A percentile compares a stretch with the other conserved stretches of the same genome.
These are phyloP conservation scores for Microctonus aethiopoides DNA, from an alignment of 2,888 invertebrate species.

Conservation along the genomic window DNA sequence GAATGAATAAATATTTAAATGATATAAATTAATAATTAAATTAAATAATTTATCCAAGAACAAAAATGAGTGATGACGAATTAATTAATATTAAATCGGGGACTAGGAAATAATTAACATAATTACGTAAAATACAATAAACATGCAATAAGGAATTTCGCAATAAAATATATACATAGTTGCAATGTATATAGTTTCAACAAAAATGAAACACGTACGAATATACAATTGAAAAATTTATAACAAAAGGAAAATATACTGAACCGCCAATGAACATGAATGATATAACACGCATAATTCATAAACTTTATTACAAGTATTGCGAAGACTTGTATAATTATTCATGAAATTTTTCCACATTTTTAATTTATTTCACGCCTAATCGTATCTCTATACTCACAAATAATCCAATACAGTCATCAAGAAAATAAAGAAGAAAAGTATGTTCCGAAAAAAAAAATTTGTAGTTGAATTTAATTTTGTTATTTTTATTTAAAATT, in stretches of 20 bases:
- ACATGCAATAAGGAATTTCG: slow-evolving; percentile 40
- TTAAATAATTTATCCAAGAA: background rate
- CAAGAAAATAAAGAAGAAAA: background rate
- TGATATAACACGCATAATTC: slow-evolving; percentile 39
- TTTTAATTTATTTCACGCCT: background rate
- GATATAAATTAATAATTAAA: background rate
- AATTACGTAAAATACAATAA: slow-evolving; percentile 30
- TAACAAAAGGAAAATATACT: slow-evolving; percentile 33
- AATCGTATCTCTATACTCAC: no score
- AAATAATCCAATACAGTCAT: background rate
- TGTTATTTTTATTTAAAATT: no score
- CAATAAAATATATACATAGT: slow-evolving; percentile 5
- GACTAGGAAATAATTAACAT: slow-evolving; percentile 22
- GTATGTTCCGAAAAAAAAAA: background rate
- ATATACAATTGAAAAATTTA: slow-evolving; percentile 24
- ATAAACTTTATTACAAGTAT: slow-evolving; percentile 24
- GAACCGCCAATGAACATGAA: background rate
- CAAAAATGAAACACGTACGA: slow-evolving; percentile 20
- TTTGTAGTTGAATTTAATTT: background rate
- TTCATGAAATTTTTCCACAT: slow-evolving; percentile 12
- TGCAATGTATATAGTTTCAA: slow-evolving; percentile 8
- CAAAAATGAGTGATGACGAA: slow-evolving; percentile 1
- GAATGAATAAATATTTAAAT: background rate
- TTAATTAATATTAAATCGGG: slow-evolving; percentile 18
- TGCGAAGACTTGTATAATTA: slow-evolving; percentile 31